phyloP scores from a whole-genome alignment of 1,140 invertebrate species.

The Nymphalis io region DNA sequence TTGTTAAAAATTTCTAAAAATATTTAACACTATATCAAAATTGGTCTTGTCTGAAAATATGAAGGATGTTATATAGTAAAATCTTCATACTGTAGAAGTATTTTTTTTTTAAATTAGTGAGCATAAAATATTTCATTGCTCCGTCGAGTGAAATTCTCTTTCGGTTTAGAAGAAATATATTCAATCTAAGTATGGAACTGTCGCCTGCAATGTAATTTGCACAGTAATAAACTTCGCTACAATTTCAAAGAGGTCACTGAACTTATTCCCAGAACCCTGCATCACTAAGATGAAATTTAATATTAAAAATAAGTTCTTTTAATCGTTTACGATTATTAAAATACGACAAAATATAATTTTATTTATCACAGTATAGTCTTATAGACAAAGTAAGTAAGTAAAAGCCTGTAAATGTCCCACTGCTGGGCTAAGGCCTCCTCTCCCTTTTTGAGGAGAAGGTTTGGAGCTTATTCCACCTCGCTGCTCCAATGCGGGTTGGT shows the following conservation, averaged over 20 bases:
- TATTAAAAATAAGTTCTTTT: neutral
- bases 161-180: conserved; percentile 21
- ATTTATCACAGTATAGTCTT: too few species aligned
- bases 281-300: neutral
- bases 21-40: conserved; percentile 1
- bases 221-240: conserved; percentile 21
- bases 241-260: conserved; percentile 20
- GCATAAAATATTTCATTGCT: conserved; percentile 14
- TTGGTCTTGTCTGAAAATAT: neutral
- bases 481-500: too few species aligned
- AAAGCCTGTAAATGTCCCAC: too few species aligned
- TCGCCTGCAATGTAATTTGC: conserved; percentile 25
- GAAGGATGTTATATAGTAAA: neutral
- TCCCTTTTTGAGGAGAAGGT: too few species aligned
- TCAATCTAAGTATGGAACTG: conserved; percentile 25
- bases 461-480: too few species aligned
- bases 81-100: neutral
- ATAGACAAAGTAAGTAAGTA: too few species aligned
- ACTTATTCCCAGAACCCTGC: neutral
- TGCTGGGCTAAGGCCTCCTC: too few species aligned
- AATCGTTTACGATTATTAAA: neutral
- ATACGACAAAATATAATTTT: too few species aligned
- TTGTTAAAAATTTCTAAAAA: neutral
- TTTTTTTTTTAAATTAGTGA: conserved; percentile 2
- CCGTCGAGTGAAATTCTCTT: conserved; percentile 5